Conservation (phyloP, 2,888 invertebrate genomes). For the Mythimna pallens region DNA sequence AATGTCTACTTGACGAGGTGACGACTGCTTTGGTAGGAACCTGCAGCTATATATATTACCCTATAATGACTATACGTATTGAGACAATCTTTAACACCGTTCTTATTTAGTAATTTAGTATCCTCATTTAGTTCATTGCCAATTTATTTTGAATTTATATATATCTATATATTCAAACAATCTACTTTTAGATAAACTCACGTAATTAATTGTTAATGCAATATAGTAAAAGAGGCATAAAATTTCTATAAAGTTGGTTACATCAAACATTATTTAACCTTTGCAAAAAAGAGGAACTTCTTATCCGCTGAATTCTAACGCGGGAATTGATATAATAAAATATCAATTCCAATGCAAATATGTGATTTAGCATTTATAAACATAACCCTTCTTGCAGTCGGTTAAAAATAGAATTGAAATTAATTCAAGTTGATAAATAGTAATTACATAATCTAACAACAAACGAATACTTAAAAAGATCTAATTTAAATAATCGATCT, state of each 20-base stretch:
- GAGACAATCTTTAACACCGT: too few species aligned
- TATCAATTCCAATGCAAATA: not conserved
- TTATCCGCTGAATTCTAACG: not conserved
- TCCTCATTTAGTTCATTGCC: too few species aligned
- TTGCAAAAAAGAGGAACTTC: not conserved
- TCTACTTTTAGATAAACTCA: too few species aligned
- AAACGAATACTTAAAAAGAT: not conserved
- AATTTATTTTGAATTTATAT: too few species aligned
- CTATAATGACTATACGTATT: not conserved
- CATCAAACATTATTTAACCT: too few species aligned
- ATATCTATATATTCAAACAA: too few species aligned
- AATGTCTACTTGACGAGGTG: not conserved
- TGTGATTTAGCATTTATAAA: not conserved
- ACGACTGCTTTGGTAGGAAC: not conserved
- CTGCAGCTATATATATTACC: not conserved
- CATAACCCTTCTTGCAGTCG: too few species aligned
- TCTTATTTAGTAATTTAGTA: too few species aligned
- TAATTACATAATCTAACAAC: constrained; percentile 10
- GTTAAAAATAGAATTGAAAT: not conserved
- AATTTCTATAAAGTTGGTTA: too few species aligned
- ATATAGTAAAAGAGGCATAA: too few species aligned
- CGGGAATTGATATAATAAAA: not conserved
- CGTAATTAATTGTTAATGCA: too few species aligned
- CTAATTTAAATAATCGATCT: constrained; percentile 26
- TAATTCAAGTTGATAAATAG: not conserved